A percentile compares a stretch with the other conserved stretches of the same genome.
Conservation (phyloP, 2,888 invertebrate genomes). For the Leptinotarsa haldemani region DNA sequence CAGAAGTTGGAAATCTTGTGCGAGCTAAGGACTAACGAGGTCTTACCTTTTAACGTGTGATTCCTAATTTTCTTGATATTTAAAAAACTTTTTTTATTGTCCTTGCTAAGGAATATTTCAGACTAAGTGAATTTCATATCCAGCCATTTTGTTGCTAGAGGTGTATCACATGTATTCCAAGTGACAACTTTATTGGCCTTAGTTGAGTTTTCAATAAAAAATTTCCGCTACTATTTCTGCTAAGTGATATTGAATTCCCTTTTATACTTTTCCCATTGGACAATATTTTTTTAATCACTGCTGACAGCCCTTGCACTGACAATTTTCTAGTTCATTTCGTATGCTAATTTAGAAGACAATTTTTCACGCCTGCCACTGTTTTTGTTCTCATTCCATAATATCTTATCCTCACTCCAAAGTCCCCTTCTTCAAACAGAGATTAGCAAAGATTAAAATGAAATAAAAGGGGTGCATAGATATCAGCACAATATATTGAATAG, state of each 20-base stretch:
- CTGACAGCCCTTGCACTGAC: neutral
- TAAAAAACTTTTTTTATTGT: too few species aligned
- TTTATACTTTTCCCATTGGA: neutral
- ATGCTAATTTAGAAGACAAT: slow-evolving; percentile 13
- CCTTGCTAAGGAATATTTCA: too few species aligned
- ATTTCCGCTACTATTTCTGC: neutral
- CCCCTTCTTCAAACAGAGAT: slow-evolving; percentile 52
- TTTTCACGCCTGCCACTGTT: slow-evolving; percentile 16
- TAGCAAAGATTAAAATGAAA: slow-evolving; percentile 54
- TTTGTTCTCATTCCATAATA: slow-evolving; percentile 3
- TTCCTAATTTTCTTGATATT: too few species aligned
- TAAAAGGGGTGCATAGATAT: slow-evolving; percentile 55
- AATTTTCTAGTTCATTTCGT: slow-evolving; percentile 17
- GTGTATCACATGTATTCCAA: neutral
- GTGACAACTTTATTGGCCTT: neutral
- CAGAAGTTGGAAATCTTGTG: too few species aligned
- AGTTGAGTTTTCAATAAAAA: neutral
- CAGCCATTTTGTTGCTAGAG: too few species aligned
- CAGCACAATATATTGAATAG: slow-evolving; percentile 47
- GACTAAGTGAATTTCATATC: too few species aligned
- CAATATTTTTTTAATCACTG: neutral
- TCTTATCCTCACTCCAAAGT: slow-evolving; percentile 22
- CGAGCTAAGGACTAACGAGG: too few species aligned
- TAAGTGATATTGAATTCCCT: neutral
- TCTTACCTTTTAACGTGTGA: too few species aligned